Evolutionary conservation across 2,797 vertebrate genomes (phyloP).

Genomic region (Lithobates pipiens): DNA sequence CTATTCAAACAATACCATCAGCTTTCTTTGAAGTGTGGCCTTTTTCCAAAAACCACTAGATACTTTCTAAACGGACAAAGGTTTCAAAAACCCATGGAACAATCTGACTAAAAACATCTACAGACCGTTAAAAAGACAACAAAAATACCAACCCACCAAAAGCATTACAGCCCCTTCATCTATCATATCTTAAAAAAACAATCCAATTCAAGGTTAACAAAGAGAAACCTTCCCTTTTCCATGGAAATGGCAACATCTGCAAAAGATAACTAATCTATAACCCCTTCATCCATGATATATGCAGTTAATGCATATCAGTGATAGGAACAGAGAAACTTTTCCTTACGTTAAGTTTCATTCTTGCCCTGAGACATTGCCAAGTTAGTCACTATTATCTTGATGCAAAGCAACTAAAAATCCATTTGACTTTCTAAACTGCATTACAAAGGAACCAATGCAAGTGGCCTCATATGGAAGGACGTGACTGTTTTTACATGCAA

Average conservation of each 20-base stretch:
- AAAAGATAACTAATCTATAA: conserved; percentile 61
- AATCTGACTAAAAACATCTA: conserved; percentile 74
- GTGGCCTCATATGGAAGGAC: conserved; percentile 71
- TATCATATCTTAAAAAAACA: conserved; percentile 70
- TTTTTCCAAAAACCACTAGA: conserved; percentile 57
- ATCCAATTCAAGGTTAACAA: conserved; percentile 83
- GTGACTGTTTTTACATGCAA: conserved; percentile 71
- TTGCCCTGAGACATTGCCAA: conserved; percentile 70
- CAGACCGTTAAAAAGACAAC: conserved; percentile 73
- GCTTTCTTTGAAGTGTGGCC: conserved; percentile 65
- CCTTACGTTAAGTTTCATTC: conserved; percentile 42
- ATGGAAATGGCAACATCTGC: conserved; percentile 72
- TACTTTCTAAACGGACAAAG: conserved; percentile 29
- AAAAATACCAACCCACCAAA: conserved; percentile 47
- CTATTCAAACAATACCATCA: conserved; percentile 69
- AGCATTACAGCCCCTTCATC: conserved; percentile 72
- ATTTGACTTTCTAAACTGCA: conserved; percentile 69
- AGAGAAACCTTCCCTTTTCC: conserved; percentile 83
- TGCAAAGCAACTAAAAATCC: conserved; percentile 62
- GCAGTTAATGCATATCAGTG: conserved; percentile 89
- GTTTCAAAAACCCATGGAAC: conserved; percentile 71
- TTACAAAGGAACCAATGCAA: conserved; percentile 72
- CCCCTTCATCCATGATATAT: conserved; percentile 83
- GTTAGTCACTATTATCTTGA: conserved; percentile 59
- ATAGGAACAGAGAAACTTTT: conserved; percentile 60